Base-by-base conservation (phyloP, 1,140 invertebrate genomes). In the Aporrectodea caliginosa region DNA sequence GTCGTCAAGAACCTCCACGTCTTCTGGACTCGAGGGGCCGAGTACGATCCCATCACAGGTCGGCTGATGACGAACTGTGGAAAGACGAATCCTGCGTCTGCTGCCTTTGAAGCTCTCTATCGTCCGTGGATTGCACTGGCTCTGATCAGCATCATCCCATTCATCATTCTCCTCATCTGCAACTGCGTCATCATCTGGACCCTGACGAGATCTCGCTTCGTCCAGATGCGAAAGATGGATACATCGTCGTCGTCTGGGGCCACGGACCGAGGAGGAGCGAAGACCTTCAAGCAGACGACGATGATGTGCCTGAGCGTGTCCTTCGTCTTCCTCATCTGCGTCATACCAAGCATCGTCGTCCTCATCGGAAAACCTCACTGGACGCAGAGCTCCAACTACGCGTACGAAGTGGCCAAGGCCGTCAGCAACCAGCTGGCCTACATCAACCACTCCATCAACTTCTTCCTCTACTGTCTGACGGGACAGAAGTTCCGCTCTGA, bases 381-480 rank as follows among this genome's bases (percentile, higher is more conserved):
- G 79, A 74, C 73, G 6, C 73, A 69, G 33, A 68, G 72, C 35
- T 31, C 16, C 27, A 71, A 77, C 58, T 16, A 32, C 35, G 31
- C 70, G 16, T 82, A 82, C 75, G 73, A 78, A 16, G 73, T 78
- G 69, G 33, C 34, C 35, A 78, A 82, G 70, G 75, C 75, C 2
- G 69, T 82, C 71, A 74, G 71, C 79, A 78, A 80, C 43, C 79
- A 77, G 69, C 35, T 82, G 29, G 75, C 76, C 1, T 80, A 82
- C 74, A 33, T 83, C 34, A 83, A 83, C 58, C 82, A 83, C 78
- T 80, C 80, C 32, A 80, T 82, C 35, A 83, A 83, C 34, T 82
- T 83, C 80, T 82, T 83, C 75, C 35, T 83, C 12, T 83, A 83
- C 71, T 82, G 80, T 69, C 33, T 83, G 22, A 80, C 79, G 14